phyloP scores from a whole-genome alignment of 1,140 invertebrate species.

The Himalopsyche phryganea region DNA sequence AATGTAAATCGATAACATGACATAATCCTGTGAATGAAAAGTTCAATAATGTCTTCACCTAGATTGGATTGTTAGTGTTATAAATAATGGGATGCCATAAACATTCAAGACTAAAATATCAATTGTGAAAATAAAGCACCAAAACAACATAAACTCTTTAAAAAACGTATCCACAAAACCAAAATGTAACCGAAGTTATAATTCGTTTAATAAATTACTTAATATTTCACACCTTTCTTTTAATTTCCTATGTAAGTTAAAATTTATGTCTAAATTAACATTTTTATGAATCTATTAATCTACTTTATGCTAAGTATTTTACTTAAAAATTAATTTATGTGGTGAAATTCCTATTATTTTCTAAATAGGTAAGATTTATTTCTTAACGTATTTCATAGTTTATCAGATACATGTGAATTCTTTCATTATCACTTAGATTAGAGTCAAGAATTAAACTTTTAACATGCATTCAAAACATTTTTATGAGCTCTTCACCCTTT shows the following conservation, averaged over 20 bases:
- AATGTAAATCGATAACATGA: too few species aligned
- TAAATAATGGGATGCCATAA: too few species aligned
- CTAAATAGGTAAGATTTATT: slow-evolving; percentile 12
- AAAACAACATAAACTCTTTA: background rate
- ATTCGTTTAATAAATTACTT: slow-evolving; percentile 5
- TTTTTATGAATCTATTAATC: slow-evolving; percentile 21
- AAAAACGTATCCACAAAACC: background rate
- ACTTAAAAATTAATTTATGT: slow-evolving; percentile 8
- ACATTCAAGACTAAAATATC: too few species aligned
- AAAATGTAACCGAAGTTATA: background rate
- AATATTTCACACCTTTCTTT: slow-evolving; percentile 7
- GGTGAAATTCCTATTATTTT: slow-evolving; percentile 16
- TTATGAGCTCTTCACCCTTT: too few species aligned
- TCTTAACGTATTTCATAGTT: slow-evolving; percentile 2
- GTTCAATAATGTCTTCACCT: too few species aligned
- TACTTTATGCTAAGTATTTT: slow-evolving; percentile 20
- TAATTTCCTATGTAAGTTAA: slow-evolving; percentile 3
- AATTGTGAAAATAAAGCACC: slow-evolving; percentile 1
- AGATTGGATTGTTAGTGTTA: too few species aligned
- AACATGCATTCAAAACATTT: slow-evolving; percentile 3
- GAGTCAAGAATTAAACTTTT: slow-evolving; percentile 8
- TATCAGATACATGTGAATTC: slow-evolving; percentile 18
- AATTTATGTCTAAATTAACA: slow-evolving; percentile 17
- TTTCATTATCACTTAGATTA: slow-evolving; percentile 4
- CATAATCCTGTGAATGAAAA: too few species aligned